phyloP scores from a whole-genome alignment of 2,888 invertebrate species.

The Orgyia antiqua region DNA sequence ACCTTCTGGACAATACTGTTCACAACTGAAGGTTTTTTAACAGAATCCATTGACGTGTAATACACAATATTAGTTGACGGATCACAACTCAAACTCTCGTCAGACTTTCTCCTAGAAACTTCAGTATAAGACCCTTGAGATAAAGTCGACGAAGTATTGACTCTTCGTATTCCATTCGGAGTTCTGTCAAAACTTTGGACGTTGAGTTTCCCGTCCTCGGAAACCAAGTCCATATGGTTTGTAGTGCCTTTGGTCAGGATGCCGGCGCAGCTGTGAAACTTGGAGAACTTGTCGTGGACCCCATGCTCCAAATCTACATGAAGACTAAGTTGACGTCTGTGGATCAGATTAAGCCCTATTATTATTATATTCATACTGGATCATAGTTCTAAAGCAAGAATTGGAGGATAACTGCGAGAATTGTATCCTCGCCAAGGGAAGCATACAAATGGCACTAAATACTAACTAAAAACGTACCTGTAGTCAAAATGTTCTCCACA shows the following conservation, averaged over 20 bases:
- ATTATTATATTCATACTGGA: neutral
- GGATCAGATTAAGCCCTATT: constrained; percentile 1
- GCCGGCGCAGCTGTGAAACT: constrained; percentile 50
- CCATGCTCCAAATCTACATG: constrained; percentile 53
- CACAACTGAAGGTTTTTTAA: constrained; percentile 36
- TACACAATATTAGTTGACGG: constrained; percentile 51
- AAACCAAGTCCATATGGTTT: constrained; percentile 18
- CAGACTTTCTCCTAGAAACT: constrained; percentile 29
- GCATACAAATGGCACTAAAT: too few relatives aligned
- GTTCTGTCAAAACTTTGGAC: constrained; percentile 25
- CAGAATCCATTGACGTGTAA: constrained; percentile 42
- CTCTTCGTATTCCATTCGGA: constrained; percentile 5
- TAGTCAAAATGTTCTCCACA: constrained; percentile 52
- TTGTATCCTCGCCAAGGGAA: too few relatives aligned
- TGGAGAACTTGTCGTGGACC: constrained; percentile 44
- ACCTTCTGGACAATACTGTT: constrained; percentile 33
- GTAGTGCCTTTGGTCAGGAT: constrained; percentile 24
- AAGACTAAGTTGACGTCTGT: constrained; percentile 51
- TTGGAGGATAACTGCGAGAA: neutral
- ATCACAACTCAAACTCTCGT: constrained; percentile 38
- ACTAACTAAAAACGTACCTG: constrained; percentile 41
- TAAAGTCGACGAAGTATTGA: constrained; percentile 10
- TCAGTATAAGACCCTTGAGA: constrained; percentile 13
- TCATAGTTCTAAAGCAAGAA: neutral
- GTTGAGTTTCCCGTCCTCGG: constrained; percentile 34